Evolutionary conservation across 1,140 invertebrate genomes (phyloP).

Genomic region (Trichonephila clavipes): DNA sequence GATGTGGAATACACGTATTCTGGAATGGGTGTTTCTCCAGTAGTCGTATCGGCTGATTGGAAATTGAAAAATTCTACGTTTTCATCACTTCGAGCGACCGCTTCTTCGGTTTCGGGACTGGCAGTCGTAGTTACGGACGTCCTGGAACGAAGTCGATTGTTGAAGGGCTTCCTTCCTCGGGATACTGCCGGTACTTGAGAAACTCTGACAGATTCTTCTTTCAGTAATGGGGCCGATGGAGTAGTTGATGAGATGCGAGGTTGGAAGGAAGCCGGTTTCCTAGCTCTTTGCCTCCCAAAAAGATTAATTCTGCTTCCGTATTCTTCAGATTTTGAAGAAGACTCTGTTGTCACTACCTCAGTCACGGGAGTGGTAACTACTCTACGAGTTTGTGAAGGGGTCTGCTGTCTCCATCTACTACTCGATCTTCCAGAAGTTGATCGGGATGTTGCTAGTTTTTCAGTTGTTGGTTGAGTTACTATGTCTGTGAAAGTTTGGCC

Average conservation of each 20-base stretch:
- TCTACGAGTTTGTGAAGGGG: neutral
- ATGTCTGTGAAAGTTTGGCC: neutral
- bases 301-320: conserved; percentile 70
- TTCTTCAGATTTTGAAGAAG: conserved; percentile 39
- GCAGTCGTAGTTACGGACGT: conserved; percentile 29
- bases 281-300: conserved; percentile 22
- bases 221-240: neutral
- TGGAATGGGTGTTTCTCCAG: neutral
- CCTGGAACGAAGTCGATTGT: conserved; percentile 14
- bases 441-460: conserved; percentile 13
- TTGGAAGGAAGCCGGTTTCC: conserved; percentile 37
- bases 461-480: conserved; percentile 16
- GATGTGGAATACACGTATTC: neutral
- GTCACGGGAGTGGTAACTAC: neutral
- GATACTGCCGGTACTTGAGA: neutral
- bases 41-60: neutral
- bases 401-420: conserved; percentile 36
- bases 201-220: conserved; percentile 14
- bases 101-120: neutral
- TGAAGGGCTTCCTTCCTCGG: conserved; percentile 11
- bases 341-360: neutral
- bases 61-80: conserved; percentile 42
- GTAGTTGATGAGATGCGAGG: neutral
- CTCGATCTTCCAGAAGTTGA: neutral
- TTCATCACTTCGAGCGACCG: conserved; percentile 48